Conservation (phyloP, 2,113 vertebrate species). For the Geococcyx californianus region DNA sequence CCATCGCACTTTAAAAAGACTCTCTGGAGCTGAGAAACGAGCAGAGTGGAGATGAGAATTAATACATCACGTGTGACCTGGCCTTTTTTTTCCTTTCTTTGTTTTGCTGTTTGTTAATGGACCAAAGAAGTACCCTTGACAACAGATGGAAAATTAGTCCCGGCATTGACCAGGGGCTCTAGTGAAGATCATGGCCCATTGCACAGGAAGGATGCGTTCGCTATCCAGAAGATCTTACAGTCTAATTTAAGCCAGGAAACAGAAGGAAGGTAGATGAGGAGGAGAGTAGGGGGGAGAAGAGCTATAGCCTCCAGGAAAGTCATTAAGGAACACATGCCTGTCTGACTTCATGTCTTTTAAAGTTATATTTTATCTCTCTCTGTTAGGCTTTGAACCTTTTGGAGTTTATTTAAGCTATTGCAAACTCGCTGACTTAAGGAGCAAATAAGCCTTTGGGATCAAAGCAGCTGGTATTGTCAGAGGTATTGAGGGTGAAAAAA, state of each 20-base stretch:
- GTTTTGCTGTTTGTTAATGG: background rate
- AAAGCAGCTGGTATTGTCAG: constrained; percentile 44
- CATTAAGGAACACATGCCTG: constrained; percentile 27
- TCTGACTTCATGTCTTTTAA: constrained; percentile 25
- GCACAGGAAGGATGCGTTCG: constrained; percentile 28
- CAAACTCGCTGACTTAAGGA: constrained; percentile 46
- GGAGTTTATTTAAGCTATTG: constrained; percentile 39
- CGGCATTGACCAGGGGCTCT: background rate
- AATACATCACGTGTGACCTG: background rate
- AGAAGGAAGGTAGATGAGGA: constrained; percentile 56
- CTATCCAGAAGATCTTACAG: constrained; percentile 7
- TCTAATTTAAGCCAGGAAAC: constrained; percentile 55
- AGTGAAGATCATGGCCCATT: constrained; percentile 23
- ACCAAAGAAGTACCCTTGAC: constrained; percentile 6
- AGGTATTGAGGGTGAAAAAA: constrained; percentile 15
- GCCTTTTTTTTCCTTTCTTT: background rate
- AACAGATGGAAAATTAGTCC: constrained; percentile 47
- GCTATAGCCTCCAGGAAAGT: constrained; percentile 61
- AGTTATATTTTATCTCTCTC: constrained; percentile 6
- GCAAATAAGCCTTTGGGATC: constrained; percentile 54
- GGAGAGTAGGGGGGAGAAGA: background rate
- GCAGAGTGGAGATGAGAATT: background rate
- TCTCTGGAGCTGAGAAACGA: background rate
- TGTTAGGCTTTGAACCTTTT: constrained; percentile 33
- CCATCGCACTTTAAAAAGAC: background rate